A percentile compares a stretch with the other conserved stretches of the same genome.
Conservation (phyloP, 2,797 vertebrate species). For the Falco cherrug region DNA sequence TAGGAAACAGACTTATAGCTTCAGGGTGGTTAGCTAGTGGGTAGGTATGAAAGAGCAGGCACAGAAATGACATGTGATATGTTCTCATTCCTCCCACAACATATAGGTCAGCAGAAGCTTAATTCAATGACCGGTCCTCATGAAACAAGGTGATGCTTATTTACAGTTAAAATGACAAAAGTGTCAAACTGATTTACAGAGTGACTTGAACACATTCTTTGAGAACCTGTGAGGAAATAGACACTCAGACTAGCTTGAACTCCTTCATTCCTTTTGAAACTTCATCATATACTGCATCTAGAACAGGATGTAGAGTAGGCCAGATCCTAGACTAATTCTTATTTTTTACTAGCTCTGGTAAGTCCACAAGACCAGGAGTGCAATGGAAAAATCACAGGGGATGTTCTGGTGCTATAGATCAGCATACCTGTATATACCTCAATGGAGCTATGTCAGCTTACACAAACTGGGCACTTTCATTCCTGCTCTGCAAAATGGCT, state of each 20-base stretch:
- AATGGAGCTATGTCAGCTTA: background rate
- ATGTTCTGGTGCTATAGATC: background rate
- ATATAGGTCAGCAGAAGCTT: background rate
- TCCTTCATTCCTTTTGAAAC: background rate
- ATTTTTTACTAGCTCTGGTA: background rate
- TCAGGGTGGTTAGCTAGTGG: background rate
- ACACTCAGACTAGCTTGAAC: background rate
- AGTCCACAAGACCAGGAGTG: background rate
- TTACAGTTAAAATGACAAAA: background rate
- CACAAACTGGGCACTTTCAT: background rate
- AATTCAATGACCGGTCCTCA: background rate
- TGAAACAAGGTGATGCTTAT: background rate
- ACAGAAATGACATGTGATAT: background rate
- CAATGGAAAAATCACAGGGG: background rate
- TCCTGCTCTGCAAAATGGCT: background rate
- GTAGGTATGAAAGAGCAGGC: background rate
- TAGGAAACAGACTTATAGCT: background rate
- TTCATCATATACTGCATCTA: background rate
- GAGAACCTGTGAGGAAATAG: background rate
- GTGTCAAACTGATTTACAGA: background rate
- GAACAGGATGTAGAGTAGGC: background rate
- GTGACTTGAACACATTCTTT: background rate
- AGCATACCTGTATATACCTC: background rate
- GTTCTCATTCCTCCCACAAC: background rate
- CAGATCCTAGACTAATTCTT: background rate